phyloP scores from a whole-genome alignment of 1,140 invertebrate genomes.

The Drosophila parvula region DNA sequence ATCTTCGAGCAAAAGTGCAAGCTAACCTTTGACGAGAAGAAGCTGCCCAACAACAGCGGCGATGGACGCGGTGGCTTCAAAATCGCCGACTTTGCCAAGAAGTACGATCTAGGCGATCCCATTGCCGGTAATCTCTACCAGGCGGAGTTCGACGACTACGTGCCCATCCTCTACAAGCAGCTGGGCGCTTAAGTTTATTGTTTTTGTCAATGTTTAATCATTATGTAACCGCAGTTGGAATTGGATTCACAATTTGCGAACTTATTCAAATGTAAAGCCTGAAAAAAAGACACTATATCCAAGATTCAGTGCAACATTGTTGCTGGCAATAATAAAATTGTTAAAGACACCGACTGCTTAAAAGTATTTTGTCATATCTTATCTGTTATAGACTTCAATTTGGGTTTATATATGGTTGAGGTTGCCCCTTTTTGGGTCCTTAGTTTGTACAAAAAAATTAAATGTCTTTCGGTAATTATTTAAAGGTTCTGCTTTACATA shows the following conservation, averaged over 20 bases:
- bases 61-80: slow-evolving; percentile 92
- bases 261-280: slow-evolving; percentile 1
- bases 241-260: slow-evolving; percentile 8
- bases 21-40: slow-evolving; percentile 72
- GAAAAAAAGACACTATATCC: slow-evolving; percentile 6
- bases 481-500: too few species aligned
- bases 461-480: background rate
- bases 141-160: slow-evolving; percentile 96
- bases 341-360: slow-evolving; percentile 18
- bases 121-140: slow-evolving; percentile 95
- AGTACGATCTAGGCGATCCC: slow-evolving; percentile 93
- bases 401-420: background rate
- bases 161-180: slow-evolving; percentile 86
- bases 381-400: background rate
- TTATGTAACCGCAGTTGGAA: slow-evolving; percentile 38
- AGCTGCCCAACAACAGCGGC: slow-evolving; percentile 87
- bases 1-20: slow-evolving; percentile 90
- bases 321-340: slow-evolving; percentile 58
- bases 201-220: background rate
- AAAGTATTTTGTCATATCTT: slow-evolving; percentile 2
- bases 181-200: slow-evolving; percentile 55
- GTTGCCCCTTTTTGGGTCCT: background rate
- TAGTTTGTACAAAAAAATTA: background rate
- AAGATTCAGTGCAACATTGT: slow-evolving; percentile 11
- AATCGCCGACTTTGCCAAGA: slow-evolving; percentile 87